Percentiles rank a stretch among this genome's conserved stretches.
These are phyloP conservation scores for Sebastolobus altivelis DNA, from an alignment of 2,797 vertebrate species.

Conservation along the genomic window DNA sequence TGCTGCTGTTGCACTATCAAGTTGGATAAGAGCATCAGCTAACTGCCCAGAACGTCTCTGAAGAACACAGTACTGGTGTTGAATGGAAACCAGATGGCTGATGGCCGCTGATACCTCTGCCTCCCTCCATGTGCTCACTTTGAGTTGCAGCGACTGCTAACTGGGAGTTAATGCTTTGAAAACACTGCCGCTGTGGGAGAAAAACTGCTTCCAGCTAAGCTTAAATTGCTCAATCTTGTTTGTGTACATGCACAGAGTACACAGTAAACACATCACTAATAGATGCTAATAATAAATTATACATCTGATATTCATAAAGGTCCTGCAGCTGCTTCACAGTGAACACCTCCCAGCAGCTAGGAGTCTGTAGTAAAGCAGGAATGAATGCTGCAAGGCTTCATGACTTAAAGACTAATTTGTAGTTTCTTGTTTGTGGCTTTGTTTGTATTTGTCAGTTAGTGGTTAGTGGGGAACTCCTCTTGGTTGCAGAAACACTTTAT, in stretches of 20 bases:
- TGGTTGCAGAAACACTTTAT: background rate
- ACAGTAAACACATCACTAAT: background rate
- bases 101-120: constrained; percentile 6
- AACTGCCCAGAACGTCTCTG: background rate
- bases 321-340: background rate
- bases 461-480: background rate
- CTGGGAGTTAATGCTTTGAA: constrained; percentile 12
- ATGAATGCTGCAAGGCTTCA: background rate
- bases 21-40: background rate
- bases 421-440: background rate
- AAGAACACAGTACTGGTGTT: background rate
- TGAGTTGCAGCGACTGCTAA: background rate
- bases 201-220: constrained; percentile 1
- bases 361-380: background rate
- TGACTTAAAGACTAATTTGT: background rate
- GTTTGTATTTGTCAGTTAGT: background rate
- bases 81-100: constrained; percentile 65
- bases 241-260: background rate
- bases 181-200: background rate
- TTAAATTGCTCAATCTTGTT: background rate
- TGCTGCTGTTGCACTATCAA: background rate
- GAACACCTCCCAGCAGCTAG: background rate
- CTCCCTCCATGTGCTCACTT: constrained; percentile 9
- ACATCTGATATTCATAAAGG: background rate
- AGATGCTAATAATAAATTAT: background rate